Evolutionary conservation across 2,113 vertebrate genomes (phyloP).

Genomic region (Saccopteryx leptura): DNA sequence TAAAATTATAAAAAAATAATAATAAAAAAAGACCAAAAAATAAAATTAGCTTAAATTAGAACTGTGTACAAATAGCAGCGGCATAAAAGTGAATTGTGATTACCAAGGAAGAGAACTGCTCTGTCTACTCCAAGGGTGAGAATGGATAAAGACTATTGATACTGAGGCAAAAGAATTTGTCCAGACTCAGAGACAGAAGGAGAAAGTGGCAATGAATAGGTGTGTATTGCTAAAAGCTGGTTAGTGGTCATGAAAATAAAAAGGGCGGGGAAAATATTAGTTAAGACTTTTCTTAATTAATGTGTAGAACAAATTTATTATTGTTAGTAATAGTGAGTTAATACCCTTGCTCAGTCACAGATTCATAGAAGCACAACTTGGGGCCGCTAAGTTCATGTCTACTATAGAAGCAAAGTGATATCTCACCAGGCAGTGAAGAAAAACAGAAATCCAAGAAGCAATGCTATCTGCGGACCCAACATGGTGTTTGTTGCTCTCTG

Average conservation of each 20-base stretch:
- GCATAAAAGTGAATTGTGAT: neutral
- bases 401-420: neutral
- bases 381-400: neutral
- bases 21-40: neutral
- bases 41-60: neutral
- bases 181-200: neutral
- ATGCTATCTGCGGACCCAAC: neutral
- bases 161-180: neutral
- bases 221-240: neutral
- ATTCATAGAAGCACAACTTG: neutral
- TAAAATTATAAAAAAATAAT: too few species aligned
- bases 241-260: neutral
- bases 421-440: neutral
- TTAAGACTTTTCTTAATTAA: neutral
- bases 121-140: neutral
- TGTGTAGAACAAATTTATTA: neutral
- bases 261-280: neutral
- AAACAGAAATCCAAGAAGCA: neutral
- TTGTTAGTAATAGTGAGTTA: neutral
- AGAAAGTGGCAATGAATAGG: neutral
- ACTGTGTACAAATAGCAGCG: neutral
- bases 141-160: neutral
- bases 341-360: neutral
- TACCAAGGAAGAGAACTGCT: neutral
- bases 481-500: neutral